Evolutionary conservation across 2,888 invertebrate genomes (phyloP).

Genomic region (Coelogynopora nodosa): DNA sequence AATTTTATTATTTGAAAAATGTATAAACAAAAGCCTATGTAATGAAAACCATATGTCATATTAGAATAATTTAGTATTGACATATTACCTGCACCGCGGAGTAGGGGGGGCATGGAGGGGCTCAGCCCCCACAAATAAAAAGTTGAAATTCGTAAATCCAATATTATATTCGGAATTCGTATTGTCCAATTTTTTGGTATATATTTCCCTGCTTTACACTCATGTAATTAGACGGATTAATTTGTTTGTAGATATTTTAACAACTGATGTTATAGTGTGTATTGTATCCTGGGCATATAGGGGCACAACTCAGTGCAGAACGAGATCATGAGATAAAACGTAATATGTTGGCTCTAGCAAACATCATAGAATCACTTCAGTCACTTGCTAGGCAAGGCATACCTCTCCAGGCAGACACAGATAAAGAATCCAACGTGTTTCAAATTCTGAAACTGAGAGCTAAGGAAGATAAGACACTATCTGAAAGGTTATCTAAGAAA

Average conservation of each 20-base stretch:
- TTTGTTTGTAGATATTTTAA: not conserved
- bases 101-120: not conserved
- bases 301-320: constrained; percentile 25
- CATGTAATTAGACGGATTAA: no score
- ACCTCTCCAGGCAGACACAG: constrained; percentile 34
- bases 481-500: constrained; percentile 27
- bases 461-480: constrained; percentile 17
- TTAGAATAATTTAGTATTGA: no score
- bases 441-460: constrained; percentile 36
- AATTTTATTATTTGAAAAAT: no score
- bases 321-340: constrained; percentile 15
- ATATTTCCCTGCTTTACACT: no score
- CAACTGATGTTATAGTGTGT: no score
- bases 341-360: constrained; percentile 30
- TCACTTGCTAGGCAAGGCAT: constrained; percentile 25
- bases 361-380: constrained; percentile 16
- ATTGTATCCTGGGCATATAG: constrained; percentile 31
- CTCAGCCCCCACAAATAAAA: not conserved
- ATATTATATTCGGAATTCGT: not conserved
- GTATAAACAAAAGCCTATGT: no score
- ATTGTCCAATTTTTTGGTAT: not conserved
- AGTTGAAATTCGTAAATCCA: not conserved
- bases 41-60: no score
- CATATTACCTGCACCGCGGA: not conserved
- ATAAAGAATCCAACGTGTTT: constrained; percentile 34